Conservation (phyloP, 2,113 vertebrate genomes). For the Casuarius casuarius region DNA sequence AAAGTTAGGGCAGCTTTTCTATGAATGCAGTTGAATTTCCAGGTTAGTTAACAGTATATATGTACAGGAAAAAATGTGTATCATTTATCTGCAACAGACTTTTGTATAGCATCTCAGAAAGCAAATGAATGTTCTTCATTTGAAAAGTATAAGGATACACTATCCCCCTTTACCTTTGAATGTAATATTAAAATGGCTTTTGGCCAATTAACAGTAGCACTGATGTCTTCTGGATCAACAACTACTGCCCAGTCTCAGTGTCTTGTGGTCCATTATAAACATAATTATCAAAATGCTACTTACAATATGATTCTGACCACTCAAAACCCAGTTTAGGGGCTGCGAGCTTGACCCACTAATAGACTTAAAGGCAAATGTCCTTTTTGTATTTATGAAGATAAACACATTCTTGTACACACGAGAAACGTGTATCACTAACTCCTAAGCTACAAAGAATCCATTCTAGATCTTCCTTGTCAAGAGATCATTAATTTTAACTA, state of each 20-base stretch:
- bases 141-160: rapidly evolving
- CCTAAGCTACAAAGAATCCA: background rate
- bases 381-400: background rate
- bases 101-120: conserved; percentile 18
- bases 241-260: background rate
- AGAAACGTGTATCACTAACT: background rate
- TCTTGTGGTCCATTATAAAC: background rate
- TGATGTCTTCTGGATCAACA: background rate
- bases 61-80: background rate
- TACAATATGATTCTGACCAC: background rate
- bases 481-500: background rate
- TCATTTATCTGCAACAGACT: background rate
- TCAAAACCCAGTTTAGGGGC: background rate
- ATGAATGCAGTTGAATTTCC: background rate
- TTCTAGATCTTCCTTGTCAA: background rate
- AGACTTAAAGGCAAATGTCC: background rate
- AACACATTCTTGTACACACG: background rate
- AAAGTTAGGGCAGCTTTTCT: background rate
- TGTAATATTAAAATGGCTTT: background rate
- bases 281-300: background rate
- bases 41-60: background rate
- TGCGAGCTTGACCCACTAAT: conserved; percentile 24
- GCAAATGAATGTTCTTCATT: background rate
- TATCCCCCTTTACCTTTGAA: background rate
- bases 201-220: background rate